A percentile compares a stretch with the other conserved stretches of the same genome.
These are phyloP conservation scores for Malthinus flaveolus DNA, from an alignment of 2,888 invertebrate genomes.

Conservation along the genomic window DNA sequence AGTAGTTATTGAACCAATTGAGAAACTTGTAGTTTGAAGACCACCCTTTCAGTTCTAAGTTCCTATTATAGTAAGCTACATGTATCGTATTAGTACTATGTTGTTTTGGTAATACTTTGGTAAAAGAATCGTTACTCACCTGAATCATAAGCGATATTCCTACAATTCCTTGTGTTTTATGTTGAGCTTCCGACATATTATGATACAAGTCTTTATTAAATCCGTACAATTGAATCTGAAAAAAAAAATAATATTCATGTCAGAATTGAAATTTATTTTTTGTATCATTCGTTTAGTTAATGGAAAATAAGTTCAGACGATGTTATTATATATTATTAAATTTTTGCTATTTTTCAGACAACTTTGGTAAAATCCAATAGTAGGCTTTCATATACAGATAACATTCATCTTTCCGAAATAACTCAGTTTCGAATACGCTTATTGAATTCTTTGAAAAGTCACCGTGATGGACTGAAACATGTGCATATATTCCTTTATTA, in stretches of 20 bases:
- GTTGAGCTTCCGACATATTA: conserved; percentile 94
- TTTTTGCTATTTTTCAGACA: conserved; percentile 6
- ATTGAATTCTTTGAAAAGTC: conserved; percentile 50
- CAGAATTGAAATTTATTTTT: background rate
- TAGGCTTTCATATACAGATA: conserved; percentile 37
- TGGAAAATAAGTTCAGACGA: conserved; percentile 3
- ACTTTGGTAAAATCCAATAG: conserved; percentile 8
- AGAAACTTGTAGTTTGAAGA: no score
- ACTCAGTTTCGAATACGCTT: conserved; percentile 41
- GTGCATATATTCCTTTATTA: conserved; percentile 51
- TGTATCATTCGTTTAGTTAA: background rate
- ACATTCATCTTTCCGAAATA: conserved; percentile 45
- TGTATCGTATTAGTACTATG: no score
- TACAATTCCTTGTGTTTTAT: conserved; percentile 95
- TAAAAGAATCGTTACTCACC: conserved; percentile 58
- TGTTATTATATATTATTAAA: conserved; percentile 8
- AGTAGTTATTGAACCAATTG: no score
- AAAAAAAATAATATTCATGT: conserved; percentile 38
- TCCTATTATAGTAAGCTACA: no score
- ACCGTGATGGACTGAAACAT: conserved; percentile 50
- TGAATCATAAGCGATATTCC: conserved; percentile 95
- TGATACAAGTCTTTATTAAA: conserved; percentile 96
- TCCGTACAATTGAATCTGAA: conserved; percentile 93
- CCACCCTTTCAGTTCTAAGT: no score
- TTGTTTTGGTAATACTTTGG: no score